Base-by-base conservation (phyloP, 1,140 invertebrate species). In the Lepidurus packardi region DNA sequence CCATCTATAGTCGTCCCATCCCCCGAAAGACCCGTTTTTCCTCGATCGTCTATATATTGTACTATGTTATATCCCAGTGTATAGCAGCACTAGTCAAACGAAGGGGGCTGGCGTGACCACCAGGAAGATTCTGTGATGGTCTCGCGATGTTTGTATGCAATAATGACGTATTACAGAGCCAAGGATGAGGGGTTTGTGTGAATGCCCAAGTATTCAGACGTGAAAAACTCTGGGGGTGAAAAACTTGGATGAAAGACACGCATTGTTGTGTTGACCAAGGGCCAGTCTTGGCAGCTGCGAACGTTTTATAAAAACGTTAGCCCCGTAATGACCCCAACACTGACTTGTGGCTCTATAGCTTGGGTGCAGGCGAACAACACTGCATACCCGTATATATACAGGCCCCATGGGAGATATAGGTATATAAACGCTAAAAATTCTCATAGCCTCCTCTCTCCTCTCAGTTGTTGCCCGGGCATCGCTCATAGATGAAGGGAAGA, bases 271-370 rank as follows among this genome's bases (percentile, higher is more conserved):
- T 65, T 65, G 53, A 65, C 53, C 53, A 65, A 65, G 21, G 53
- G 53, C 53, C 53, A 65, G 53, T 65, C 53, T 65, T 65, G 53
- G 53, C 53, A 65, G 53, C 53, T 65, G 53, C 53, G 16, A 34
- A 65, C 53, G 53, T 65, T 65, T 65, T 65, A 65, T 65, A 65
- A 65, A 34, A 65, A 65, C 53, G 53, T 65, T 65, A 65, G 8
- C 53, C 53, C 53, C 53, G 53, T 65, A 65, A 65, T 65, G 53
- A 65, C 53, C 53, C 53, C 53, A 65, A 65, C 53, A 65, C 53
- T 65, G 53, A 65, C 53, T 65, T 65, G 34, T 34, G 34, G 34
- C 34, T 2, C 34, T 34, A 4, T 34, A 34, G 34, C 2, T 34
- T 34, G 34, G 2, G 34, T 34, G 3, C 34, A 34, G 34, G 34